phyloP scores from a whole-genome alignment of 2,888 invertebrate species.

The Calliphora vomitoria region DNA sequence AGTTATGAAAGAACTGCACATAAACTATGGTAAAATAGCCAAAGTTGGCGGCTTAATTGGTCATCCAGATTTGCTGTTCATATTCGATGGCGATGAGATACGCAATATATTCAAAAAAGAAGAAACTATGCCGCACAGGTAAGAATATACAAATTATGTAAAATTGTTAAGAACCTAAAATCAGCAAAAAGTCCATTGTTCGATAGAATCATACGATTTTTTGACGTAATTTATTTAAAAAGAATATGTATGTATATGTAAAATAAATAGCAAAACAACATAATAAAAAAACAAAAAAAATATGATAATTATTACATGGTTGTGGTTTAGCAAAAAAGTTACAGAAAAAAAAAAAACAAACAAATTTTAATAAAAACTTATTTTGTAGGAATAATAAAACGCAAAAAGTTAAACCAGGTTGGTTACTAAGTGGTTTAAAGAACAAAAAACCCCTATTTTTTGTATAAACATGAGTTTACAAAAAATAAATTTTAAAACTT shows the following conservation, averaged over 20 bases:
- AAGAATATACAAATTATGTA: slow-evolving; percentile 55
- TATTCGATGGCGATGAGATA: slow-evolving; percentile 90
- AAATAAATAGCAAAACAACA: too few species aligned
- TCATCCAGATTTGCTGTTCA: slow-evolving; percentile 91
- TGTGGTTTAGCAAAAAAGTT: not conserved
- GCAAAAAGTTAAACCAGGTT: not conserved
- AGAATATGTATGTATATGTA: too few species aligned
- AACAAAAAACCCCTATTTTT: not conserved
- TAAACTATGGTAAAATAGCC: slow-evolving; percentile 86
- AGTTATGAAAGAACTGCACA: slow-evolving; percentile 86
- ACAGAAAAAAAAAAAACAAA: not conserved
- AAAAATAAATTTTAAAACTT: not conserved
- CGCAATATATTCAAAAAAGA: slow-evolving; percentile 89
- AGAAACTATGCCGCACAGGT: slow-evolving; percentile 89
- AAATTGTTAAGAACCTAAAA: not conserved
- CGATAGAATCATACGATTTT: not conserved
- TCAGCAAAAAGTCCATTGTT: not conserved
- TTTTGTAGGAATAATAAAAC: not conserved
- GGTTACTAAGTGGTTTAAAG: not conserved
- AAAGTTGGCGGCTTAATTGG: slow-evolving; percentile 90
- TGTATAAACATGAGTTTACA: not conserved
- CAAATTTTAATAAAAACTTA: not conserved
- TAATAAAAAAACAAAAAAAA: too few species aligned
- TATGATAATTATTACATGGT: not conserved
- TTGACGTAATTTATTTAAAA: too few species aligned